Evolutionary conservation across 1,140 invertebrate genomes (phyloP).

Genomic region (Tetragnatha versicolor): DNA sequence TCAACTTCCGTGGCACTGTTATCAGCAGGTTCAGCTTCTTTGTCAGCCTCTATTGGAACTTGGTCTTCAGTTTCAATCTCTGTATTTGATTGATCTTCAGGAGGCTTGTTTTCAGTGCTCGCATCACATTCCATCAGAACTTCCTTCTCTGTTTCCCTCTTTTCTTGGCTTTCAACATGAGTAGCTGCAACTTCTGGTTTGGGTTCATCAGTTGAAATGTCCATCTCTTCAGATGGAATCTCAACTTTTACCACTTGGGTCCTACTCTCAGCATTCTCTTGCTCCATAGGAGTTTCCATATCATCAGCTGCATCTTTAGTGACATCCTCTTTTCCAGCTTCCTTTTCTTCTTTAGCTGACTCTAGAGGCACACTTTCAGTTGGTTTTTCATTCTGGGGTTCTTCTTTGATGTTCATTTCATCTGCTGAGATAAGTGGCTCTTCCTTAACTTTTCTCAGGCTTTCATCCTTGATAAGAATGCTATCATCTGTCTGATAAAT

Average conservation of each 20-base stretch:
- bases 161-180: not conserved
- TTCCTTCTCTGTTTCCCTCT: slow-evolving; percentile 55
- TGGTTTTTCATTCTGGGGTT: slow-evolving; percentile 58
- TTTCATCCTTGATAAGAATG: slow-evolving; percentile 37
- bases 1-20: slow-evolving; percentile 10
- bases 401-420: slow-evolving; percentile 48
- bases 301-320: not conserved
- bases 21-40: slow-evolving; percentile 3
- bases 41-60: not conserved
- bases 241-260: slow-evolving; percentile 56
- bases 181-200: slow-evolving; percentile 1
- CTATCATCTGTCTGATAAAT: slow-evolving; percentile 43
- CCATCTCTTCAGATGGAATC: slow-evolving; percentile 58
- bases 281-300: not conserved
- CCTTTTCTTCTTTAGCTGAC: slow-evolving; percentile 64
- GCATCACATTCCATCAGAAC: not conserved
- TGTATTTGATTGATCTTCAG: not conserved
- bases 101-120: slow-evolving; percentile 8
- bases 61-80: not conserved
- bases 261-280: not conserved
- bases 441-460: slow-evolving; percentile 24
- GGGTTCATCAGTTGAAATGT: slow-evolving; percentile 58
- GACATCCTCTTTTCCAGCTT: not conserved
- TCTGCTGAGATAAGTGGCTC: slow-evolving; percentile 27
- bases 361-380: slow-evolving; percentile 43